phyloP scores from a whole-genome alignment of 1,140 invertebrate genomes.

The Dufourea novaeangliae region DNA sequence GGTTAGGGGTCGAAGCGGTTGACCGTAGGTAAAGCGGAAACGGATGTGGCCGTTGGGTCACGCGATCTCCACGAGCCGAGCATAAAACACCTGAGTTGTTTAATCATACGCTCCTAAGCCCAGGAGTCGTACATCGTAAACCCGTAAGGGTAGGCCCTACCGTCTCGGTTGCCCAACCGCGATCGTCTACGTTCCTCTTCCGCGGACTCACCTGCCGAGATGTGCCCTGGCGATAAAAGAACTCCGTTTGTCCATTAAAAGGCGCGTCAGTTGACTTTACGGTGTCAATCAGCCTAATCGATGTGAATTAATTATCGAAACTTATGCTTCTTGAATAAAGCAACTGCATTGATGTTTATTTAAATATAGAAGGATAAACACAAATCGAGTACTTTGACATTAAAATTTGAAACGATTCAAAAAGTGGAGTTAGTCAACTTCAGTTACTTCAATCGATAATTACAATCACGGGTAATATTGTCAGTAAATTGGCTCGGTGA shows the following conservation, averaged over 20 bases:
- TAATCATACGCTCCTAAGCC: conserved; percentile 71
- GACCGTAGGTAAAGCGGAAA: conserved; percentile 75
- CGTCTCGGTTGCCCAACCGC: conserved; percentile 5
- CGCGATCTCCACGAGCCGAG: conserved; percentile 72
- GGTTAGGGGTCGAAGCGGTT: conserved; percentile 71
- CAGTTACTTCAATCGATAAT: too few relatives aligned
- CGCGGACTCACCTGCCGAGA: conserved; percentile 8
- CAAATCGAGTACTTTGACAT: too few relatives aligned
- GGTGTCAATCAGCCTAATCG: too few relatives aligned
- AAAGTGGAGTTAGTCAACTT: too few relatives aligned
- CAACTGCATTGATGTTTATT: too few relatives aligned
- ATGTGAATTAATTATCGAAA: too few relatives aligned
- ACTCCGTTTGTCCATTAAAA: conserved; percentile 63
- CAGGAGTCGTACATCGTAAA: conserved; percentile 59
- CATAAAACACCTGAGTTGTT: conserved; percentile 77
- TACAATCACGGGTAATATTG: neutral
- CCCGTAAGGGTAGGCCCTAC: conserved; percentile 47
- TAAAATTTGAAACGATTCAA: too few relatives aligned
- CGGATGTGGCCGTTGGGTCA: conserved; percentile 76
- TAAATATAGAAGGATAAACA: too few relatives aligned
- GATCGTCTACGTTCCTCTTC: conserved; percentile 1
- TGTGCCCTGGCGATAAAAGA: conserved; percentile 52
- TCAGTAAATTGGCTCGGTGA: neutral
- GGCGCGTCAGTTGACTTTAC: too few relatives aligned
- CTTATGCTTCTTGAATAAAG: too few relatives aligned